These are phyloP conservation scores for Peromyscus maniculatus DNA, from an alignment of 2,113 vertebrate genomes.

Conservation along the genomic window DNA sequence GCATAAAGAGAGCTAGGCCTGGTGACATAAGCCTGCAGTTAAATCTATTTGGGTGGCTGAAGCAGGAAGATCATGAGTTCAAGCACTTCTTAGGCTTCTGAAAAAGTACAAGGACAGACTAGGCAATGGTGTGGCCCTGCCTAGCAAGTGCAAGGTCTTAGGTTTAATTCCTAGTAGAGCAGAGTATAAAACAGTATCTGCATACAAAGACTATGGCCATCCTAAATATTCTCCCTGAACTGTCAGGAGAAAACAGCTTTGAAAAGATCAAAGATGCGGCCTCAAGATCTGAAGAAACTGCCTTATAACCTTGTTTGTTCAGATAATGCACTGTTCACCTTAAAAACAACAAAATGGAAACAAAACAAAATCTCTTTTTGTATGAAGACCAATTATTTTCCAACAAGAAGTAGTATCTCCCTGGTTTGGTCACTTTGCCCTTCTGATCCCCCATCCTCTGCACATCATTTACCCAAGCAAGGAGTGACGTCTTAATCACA, in stretches of 20 bases:
- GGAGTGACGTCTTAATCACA: background rate
- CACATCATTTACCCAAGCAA: background rate
- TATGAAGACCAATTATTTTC: background rate
- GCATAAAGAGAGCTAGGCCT: background rate
- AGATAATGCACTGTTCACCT: background rate
- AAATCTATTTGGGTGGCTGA: background rate
- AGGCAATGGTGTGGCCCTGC: background rate
- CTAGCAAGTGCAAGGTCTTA: background rate
- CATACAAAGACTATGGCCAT: background rate
- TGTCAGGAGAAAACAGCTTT: background rate
- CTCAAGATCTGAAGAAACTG: background rate
- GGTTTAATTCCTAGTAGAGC: background rate
- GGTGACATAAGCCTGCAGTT: background rate
- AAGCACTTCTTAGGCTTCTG: background rate
- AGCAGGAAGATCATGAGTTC: background rate
- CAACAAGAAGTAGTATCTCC: background rate
- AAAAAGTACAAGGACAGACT: too few relatives aligned
- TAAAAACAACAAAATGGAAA: background rate
- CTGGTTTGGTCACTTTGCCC: background rate
- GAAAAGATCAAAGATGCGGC: background rate
- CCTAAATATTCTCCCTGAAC: background rate
- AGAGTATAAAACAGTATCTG: background rate
- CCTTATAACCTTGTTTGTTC: background rate
- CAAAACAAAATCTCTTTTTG: background rate
- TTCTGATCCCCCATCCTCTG: background rate